Conservation (phyloP, 2,113 vertebrate genomes). For the Felis chaus region DNA sequence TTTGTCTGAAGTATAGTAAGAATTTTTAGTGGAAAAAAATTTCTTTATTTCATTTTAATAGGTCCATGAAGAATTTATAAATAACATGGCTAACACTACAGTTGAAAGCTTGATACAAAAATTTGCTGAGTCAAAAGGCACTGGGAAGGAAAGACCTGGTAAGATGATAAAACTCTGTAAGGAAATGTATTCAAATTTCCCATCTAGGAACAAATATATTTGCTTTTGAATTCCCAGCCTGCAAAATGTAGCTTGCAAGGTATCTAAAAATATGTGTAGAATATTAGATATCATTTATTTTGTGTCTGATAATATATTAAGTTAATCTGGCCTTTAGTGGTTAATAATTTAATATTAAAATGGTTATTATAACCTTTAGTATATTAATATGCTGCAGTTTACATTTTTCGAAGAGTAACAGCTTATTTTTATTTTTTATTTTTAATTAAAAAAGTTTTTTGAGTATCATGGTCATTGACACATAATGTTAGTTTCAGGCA, state of each 20-base stretch:
- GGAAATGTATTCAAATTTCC: constrained; percentile 47
- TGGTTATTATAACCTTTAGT: constrained; percentile 1
- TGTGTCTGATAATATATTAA: not conserved
- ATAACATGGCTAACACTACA: constrained; percentile 96
- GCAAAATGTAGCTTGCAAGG: not conserved
- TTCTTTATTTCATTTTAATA: constrained; percentile 76
- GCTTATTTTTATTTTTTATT: not conserved
- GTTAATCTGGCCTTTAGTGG: not conserved
- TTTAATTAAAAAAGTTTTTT: not conserved
- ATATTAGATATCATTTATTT: not conserved
- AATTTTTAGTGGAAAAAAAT: constrained; percentile 30
- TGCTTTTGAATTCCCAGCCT: constrained; percentile 48
- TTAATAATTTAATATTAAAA: constrained; percentile 41
- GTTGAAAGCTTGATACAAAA: constrained; percentile 95
- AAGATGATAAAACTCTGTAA: constrained; percentile 70
- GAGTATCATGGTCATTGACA: not conserved
- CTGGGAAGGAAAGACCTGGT: constrained; percentile 98
- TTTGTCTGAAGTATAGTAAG: constrained; percentile 9
- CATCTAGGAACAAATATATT: not conserved
- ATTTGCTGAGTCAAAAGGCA: constrained; percentile 96
- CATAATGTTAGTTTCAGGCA: not conserved
- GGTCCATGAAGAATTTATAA: constrained; percentile 97
- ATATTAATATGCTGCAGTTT: not conserved
- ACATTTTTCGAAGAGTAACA: constrained; percentile 12
- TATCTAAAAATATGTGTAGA: constrained; percentile 4